A percentile compares a stretch with the other conserved stretches of the same genome.
Evolutionary conservation across 64 coral and sea anemone species (phyloP).

Genomic region (Dendrophyllia cribrosa): DNA sequence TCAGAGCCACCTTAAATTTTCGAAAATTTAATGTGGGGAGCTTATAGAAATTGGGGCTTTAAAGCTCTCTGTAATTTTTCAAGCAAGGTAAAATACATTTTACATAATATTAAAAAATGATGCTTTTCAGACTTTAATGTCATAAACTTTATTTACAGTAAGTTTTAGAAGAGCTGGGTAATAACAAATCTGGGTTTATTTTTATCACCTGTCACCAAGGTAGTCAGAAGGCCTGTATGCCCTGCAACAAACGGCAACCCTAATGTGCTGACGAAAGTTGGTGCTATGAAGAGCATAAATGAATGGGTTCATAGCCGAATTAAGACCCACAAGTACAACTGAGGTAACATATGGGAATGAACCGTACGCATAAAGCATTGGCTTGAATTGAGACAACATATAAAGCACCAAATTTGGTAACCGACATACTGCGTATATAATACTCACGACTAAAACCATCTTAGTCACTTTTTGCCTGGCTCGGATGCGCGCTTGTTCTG

Average conservation of each 20-base stretch:
- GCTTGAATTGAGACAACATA: constrained; percentile 38
- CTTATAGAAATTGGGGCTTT: too few species aligned
- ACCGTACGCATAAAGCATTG: constrained; percentile 15
- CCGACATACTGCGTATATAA: constrained; percentile 62
- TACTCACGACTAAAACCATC: constrained; percentile 44
- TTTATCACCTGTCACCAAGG: too few species aligned
- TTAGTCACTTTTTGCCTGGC: constrained; percentile 57
- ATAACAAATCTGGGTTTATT: too few species aligned
- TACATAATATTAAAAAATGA: too few species aligned
- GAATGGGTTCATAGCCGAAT: constrained; percentile 89
- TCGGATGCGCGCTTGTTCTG: constrained; percentile 7
- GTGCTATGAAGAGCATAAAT: constrained; percentile 85
- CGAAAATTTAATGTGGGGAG: too few species aligned
- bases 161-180: too few species aligned
- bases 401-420: constrained; percentile 59
- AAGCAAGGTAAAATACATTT: too few species aligned
- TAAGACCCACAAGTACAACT: constrained; percentile 78
- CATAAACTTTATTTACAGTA: too few species aligned
- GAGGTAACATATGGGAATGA: constrained; percentile 67
- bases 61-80: too few species aligned
- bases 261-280: constrained; percentile 70
- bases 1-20: too few species aligned
- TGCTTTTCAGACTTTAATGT: too few species aligned
- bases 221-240: neutral
- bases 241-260: constrained; percentile 68